Evolutionary conservation across 2,888 invertebrate species (phyloP).

Genomic region (Agriopis aurantiaria): DNA sequence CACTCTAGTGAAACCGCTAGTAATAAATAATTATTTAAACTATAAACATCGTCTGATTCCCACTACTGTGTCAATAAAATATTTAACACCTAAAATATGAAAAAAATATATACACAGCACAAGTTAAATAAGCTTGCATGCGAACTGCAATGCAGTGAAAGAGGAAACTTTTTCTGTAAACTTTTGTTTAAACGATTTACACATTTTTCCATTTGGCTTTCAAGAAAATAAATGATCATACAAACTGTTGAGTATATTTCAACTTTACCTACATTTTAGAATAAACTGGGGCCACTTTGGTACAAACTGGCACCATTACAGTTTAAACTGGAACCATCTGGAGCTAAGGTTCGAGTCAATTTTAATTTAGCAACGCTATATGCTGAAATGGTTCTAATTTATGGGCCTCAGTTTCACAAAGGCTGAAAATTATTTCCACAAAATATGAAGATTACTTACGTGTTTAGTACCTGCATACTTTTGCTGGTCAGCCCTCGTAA

Average conservation of each 20-base stretch:
- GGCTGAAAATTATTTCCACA: neutral
- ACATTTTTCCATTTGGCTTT: slow-evolving; percentile 13
- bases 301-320: slow-evolving; percentile 1
- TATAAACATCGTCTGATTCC: neutral
- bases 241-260: neutral
- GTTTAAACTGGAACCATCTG: neutral
- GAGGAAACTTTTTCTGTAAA: slow-evolving; percentile 17
- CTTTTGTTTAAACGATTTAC: slow-evolving; percentile 14
- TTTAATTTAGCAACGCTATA: neutral
- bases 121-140: slow-evolving; percentile 28
- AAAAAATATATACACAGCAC: neutral
- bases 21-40: neutral
- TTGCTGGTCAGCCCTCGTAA: no score
- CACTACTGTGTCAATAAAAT: slow-evolving; percentile 5
- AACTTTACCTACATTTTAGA: slow-evolving; percentile 6
- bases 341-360: slow-evolving; percentile 4
- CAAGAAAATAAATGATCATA: slow-evolving; percentile 9
- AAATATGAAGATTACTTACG: neutral
- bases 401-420: neutral
- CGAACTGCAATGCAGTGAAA: slow-evolving; percentile 29
- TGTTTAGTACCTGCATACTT: no score
- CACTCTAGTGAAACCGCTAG: no score
- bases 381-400: slow-evolving; percentile 6
- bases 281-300: neutral
- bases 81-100: slow-evolving; percentile 14